These are phyloP conservation scores for Caerostris darwini DNA, from an alignment of 1,140 invertebrate genomes.

Conservation along the genomic window DNA sequence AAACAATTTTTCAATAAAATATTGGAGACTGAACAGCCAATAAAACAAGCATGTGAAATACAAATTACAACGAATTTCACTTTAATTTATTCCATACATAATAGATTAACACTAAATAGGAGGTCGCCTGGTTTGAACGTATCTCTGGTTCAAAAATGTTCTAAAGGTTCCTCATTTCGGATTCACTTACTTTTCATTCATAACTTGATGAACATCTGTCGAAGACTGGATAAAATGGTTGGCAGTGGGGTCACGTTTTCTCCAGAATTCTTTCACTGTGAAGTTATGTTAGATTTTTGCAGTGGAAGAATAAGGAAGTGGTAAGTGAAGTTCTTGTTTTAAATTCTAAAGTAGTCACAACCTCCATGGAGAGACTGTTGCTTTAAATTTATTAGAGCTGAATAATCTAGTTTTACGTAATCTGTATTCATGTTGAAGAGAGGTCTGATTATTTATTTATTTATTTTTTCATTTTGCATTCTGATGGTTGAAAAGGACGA, in stretches of 20 bases:
- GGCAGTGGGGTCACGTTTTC: background rate
- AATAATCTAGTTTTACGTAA: background rate
- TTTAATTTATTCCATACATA: background rate
- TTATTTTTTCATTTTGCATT: too few species aligned
- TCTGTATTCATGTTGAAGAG: too few species aligned
- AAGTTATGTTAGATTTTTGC: background rate
- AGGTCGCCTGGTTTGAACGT: background rate
- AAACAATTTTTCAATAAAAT: too few species aligned
- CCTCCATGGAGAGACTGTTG: background rate
- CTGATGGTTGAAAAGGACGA: too few species aligned
- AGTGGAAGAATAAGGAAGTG: background rate
- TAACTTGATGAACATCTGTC: background rate
- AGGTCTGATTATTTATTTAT: too few species aligned
- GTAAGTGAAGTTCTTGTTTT: background rate
- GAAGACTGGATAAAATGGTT: background rate
- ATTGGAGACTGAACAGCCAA: too few species aligned
- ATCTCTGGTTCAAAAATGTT: background rate
- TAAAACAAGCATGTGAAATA: too few species aligned
- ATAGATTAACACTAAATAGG: background rate
- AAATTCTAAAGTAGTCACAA: background rate
- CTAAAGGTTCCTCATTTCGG: background rate
- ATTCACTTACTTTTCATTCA: slow-evolving; percentile 5
- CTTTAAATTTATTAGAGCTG: background rate
- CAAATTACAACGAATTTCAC: too few species aligned
- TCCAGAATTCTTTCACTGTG: background rate